phyloP scores from a whole-genome alignment of 2,113 vertebrate species.

The Cynoglossus semilaevis region DNA sequence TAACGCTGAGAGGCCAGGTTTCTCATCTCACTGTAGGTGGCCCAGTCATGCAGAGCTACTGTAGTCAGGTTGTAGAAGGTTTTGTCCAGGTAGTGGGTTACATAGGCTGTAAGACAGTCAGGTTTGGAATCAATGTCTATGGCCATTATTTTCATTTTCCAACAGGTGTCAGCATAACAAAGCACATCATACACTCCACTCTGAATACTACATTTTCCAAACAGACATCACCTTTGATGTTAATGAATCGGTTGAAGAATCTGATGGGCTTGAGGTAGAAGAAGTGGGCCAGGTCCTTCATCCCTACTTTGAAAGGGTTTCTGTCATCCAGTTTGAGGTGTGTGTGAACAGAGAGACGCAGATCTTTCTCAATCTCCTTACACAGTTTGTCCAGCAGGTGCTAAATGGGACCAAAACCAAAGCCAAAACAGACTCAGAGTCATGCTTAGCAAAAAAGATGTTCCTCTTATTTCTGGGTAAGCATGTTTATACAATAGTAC shows the following conservation, averaged over 20 bases:
- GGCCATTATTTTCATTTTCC: not conserved
- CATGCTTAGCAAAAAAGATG: no score
- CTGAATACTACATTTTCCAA: not conserved
- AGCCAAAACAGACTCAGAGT: not conserved
- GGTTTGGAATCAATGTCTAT: not conserved
- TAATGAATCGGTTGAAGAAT: conserved; percentile 97
- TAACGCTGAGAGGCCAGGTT: conserved; percentile 96
- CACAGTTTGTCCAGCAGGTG: conserved; percentile 94
- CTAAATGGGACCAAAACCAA: conserved; percentile 55
- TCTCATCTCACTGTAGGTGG: conserved; percentile 98
- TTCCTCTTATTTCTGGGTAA: no score
- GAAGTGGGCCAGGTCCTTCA: conserved; percentile 95
- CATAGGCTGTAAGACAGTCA: conserved; percentile 79
- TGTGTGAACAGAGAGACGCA: conserved; percentile 95
- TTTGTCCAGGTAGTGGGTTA: conserved; percentile 98
- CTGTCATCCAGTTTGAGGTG: conserved; percentile 96
- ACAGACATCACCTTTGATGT: conserved; percentile 90
- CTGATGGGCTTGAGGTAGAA: conserved; percentile 94
- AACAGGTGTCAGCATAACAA: conserved; percentile 7
- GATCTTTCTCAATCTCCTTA: conserved; percentile 98
- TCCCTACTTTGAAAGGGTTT: conserved; percentile 96
- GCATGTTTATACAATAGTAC: no score
- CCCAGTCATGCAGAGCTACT: conserved; percentile 97
- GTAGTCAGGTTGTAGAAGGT: conserved; percentile 98
- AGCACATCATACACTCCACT: not conserved